phyloP scores from a whole-genome alignment of 2,113 vertebrate genomes.

The Axis porcinus region DNA sequence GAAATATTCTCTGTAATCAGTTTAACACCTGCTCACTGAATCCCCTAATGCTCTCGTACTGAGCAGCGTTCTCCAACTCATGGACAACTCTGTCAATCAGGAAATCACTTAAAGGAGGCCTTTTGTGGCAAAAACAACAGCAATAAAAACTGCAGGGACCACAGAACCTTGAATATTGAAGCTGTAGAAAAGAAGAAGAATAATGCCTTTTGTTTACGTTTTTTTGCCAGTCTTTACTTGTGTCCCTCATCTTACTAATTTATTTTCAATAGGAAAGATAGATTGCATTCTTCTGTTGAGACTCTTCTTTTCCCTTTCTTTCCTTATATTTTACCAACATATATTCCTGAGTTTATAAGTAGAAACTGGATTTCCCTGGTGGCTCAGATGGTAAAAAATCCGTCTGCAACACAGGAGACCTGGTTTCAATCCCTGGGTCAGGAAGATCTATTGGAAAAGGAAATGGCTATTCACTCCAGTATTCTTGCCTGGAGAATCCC shows the following conservation, averaged over 20 bases:
- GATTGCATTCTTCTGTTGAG: not conserved
- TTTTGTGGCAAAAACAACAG: not conserved
- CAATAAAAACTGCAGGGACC: not conserved
- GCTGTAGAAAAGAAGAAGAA: not conserved
- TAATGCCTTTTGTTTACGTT: not conserved
- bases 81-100: conserved; percentile 31
- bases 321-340: not conserved
- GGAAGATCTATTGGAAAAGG: not conserved
- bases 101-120: conserved; percentile 32
- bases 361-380: not conserved
- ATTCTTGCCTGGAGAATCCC: not conserved
- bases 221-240: not conserved
- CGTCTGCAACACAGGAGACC: not conserved
- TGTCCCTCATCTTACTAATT: not conserved
- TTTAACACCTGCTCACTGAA: conserved; percentile 46
- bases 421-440: not conserved
- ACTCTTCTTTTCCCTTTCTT: not conserved
- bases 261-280: not conserved
- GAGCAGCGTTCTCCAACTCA: not conserved
- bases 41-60: not conserved
- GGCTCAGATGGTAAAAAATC: not conserved
- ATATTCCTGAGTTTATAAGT: not conserved
- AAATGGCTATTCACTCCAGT: not conserved
- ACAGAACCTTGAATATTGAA: not conserved
- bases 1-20: conserved; percentile 4